Conservation (phyloP, 2,888 invertebrate genomes). For the Parasteatoda lunata region DNA sequence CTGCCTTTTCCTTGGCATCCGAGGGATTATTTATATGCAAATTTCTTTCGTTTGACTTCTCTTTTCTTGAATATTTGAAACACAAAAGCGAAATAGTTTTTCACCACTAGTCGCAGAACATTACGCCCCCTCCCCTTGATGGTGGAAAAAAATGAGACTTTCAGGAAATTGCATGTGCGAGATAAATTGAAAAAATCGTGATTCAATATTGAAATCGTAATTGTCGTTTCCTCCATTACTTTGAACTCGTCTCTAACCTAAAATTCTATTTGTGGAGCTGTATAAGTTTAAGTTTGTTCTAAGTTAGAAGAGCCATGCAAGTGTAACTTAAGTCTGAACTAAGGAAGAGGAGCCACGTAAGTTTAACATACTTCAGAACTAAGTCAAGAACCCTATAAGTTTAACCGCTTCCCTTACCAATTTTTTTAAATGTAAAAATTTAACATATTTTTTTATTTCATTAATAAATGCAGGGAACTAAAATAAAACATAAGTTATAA, state of each 20-base stretch:
- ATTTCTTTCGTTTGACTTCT: slow-evolving; percentile 37
- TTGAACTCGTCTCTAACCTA: neutral
- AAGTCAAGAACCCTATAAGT: too few species aligned
- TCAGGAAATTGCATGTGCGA: neutral
- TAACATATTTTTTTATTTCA: too few species aligned
- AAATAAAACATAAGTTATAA: too few species aligned
- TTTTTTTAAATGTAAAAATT: too few species aligned
- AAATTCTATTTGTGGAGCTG: too few species aligned
- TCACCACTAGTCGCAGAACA: slow-evolving; percentile 21
- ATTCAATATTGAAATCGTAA: slow-evolving; percentile 16
- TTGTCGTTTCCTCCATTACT: neutral
- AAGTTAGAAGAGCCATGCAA: too few species aligned
- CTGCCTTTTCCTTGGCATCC: slow-evolving; percentile 12
- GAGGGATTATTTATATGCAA: slow-evolving; percentile 58
- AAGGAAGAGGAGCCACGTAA: too few species aligned
- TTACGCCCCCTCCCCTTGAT: slow-evolving; percentile 24
- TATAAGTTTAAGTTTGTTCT: too few species aligned
- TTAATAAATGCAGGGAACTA: too few species aligned
- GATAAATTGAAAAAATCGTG: neutral
- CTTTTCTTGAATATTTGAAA: slow-evolving; percentile 29
- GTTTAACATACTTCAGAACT: too few species aligned
- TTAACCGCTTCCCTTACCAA: too few species aligned
- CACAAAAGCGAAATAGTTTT: slow-evolving; percentile 30
- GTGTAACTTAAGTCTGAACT: too few species aligned
- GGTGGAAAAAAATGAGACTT: slow-evolving; percentile 13